phyloP scores from a whole-genome alignment of 2,888 invertebrate species.

The Caenorhabditis uteleia region DNA sequence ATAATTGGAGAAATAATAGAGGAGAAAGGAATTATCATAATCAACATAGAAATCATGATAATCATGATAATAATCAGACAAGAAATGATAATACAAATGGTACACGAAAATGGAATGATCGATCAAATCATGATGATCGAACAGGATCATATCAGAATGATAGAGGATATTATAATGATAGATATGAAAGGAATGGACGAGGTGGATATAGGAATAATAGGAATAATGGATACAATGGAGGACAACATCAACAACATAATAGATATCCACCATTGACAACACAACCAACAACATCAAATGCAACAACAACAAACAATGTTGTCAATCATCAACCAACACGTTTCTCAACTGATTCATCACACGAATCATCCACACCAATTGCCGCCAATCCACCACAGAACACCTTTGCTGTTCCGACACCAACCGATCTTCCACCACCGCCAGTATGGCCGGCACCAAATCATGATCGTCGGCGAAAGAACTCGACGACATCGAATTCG shows the following conservation, averaged over 20 bases:
- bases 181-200: too few species aligned
- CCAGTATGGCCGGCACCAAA: conserved; percentile 37
- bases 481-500: not conserved
- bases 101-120: not conserved
- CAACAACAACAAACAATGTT: conserved; percentile 1
- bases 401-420: conserved; percentile 7
- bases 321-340: conserved; percentile 1
- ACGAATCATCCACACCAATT: conserved; percentile 4
- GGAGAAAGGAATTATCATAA: conserved; percentile 1
- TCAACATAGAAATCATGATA: not conserved
- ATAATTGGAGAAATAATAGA: not conserved
- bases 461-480: not conserved
- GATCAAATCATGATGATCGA: too few species aligned
- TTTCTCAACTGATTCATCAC: not conserved
- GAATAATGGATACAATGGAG: conserved; percentile 1
- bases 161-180: not conserved
- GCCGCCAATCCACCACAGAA: too few species aligned
- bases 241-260: conserved; percentile 2
- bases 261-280: not conserved
- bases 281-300: conserved; percentile 1
- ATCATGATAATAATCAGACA: not conserved
- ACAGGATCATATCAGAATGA: too few species aligned
- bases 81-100: not conserved
- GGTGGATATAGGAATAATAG: conserved; percentile 4
- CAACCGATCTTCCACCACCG: conserved; percentile 23